phyloP scores from a whole-genome alignment of 2,888 invertebrate genomes.

The Drosophila vallismaia region DNA sequence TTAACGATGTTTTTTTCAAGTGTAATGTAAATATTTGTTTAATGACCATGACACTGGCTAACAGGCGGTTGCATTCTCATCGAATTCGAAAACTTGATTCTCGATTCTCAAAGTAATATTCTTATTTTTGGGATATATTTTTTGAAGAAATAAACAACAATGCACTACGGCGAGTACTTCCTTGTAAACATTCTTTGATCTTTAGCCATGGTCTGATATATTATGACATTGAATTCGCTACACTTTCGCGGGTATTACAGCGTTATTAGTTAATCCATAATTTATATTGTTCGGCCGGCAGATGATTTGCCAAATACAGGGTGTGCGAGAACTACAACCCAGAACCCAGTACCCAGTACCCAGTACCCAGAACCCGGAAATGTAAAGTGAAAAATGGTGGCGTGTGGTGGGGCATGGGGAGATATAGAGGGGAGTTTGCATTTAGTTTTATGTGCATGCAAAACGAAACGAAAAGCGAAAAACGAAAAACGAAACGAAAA shows the following conservation, averaged over 20 bases:
- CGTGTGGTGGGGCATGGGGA: not conserved
- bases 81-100: no score
- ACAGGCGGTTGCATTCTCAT: constrained; percentile 21
- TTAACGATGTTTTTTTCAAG: constrained; percentile 66
- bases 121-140: not conserved
- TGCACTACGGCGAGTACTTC: not conserved
- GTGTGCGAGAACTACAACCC: constrained; percentile 18
- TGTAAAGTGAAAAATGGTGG: constrained; percentile 43
- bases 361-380: constrained; percentile 69
- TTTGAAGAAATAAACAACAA: not conserved
- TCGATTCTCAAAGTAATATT: not conserved
- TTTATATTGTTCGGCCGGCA: constrained; percentile 11
- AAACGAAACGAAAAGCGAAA: constrained; percentile 67
- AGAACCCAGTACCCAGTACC: constrained; percentile 45
- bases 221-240: constrained; percentile 38
- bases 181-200: constrained; percentile 15
- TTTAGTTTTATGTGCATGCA: constrained; percentile 70
- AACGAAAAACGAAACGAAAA: constrained; percentile 49
- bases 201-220: constrained; percentile 18
- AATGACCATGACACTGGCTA: not conserved
- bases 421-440: constrained; percentile 41
- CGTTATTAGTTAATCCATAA: constrained; percentile 32
- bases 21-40: constrained; percentile 59
- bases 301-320: constrained; percentile 27
- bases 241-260: constrained; percentile 29